phyloP scores from a whole-genome alignment of 2,797 vertebrate genomes.

The Phataginus tricuspis region DNA sequence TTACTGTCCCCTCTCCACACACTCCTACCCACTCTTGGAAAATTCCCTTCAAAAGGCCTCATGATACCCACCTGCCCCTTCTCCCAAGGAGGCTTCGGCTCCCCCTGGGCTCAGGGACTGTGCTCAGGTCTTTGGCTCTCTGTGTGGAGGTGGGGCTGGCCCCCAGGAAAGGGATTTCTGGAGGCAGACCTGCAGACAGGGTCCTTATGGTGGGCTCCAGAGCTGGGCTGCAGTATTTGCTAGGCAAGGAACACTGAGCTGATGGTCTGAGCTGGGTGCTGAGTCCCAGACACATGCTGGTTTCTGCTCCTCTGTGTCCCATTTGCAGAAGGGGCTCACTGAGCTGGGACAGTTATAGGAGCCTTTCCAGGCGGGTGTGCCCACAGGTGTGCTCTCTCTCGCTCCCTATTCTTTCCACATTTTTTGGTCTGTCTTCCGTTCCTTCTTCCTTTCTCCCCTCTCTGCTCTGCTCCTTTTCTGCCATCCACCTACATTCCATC shows the following conservation, averaged over 20 bases:
- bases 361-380: neutral
- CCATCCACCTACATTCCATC: neutral
- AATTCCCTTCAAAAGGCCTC: neutral
- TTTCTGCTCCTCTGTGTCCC: neutral
- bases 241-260: neutral
- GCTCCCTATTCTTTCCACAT: neutral
- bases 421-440: neutral
- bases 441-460: neutral
- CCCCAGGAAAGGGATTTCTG: neutral
- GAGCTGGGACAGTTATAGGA: neutral
- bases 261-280: neutral
- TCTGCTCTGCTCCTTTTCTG: neutral
- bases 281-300: neutral
- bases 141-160: neutral
- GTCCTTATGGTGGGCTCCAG: neutral
- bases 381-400: rapidly evolving
- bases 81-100: neutral
- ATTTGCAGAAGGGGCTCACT: neutral
- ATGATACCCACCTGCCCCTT: neutral
- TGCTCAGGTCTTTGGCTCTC: neutral
- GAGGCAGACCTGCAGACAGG: neutral
- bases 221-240: neutral
- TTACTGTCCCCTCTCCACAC: neutral
- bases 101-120: neutral
- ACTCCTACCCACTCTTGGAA: neutral